phyloP scores from a whole-genome alignment of 2,888 invertebrate species.

The Drosophila mimetica region DNA sequence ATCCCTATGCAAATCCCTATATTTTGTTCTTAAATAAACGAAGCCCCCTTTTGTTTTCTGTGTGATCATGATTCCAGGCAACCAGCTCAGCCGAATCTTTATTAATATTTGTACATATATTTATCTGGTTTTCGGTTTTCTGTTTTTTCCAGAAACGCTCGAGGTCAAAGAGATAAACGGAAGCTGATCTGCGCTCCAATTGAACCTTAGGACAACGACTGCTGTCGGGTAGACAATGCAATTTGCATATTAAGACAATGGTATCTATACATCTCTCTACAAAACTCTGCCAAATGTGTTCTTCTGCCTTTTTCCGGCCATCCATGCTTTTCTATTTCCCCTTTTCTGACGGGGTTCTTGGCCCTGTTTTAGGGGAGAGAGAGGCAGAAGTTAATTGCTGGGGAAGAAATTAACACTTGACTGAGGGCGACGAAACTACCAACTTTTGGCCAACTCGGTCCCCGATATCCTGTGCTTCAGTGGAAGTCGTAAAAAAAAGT shows the following conservation, averaged over 20 bases:
- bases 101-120: slow-evolving; percentile 60
- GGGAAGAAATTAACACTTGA: slow-evolving; percentile 66
- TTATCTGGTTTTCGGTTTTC: slow-evolving; percentile 30
- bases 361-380: background rate
- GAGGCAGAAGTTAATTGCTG: slow-evolving; percentile 60
- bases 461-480: background rate
- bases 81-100: slow-evolving; percentile 50
- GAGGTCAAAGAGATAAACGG: slow-evolving; percentile 68
- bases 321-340: background rate
- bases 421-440: slow-evolving; percentile 3
- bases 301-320: slow-evolving; percentile 5
- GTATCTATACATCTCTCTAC: slow-evolving; percentile 28
- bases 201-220: slow-evolving; percentile 40
- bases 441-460: too few relatives aligned
- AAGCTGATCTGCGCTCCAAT: slow-evolving; percentile 43
- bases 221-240: slow-evolving; percentile 57
- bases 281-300: background rate
- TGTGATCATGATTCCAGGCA: slow-evolving; percentile 62
- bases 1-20: too few relatives aligned
- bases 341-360: background rate
- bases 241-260: slow-evolving; percentile 79
- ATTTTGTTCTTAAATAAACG: too few relatives aligned
- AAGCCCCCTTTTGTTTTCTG: background rate
- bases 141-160: slow-evolving; percentile 52
- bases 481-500: slow-evolving; percentile 2